Conservation (phyloP, 2,888 invertebrate genomes). For the Pseudolycoriella hygida region DNA sequence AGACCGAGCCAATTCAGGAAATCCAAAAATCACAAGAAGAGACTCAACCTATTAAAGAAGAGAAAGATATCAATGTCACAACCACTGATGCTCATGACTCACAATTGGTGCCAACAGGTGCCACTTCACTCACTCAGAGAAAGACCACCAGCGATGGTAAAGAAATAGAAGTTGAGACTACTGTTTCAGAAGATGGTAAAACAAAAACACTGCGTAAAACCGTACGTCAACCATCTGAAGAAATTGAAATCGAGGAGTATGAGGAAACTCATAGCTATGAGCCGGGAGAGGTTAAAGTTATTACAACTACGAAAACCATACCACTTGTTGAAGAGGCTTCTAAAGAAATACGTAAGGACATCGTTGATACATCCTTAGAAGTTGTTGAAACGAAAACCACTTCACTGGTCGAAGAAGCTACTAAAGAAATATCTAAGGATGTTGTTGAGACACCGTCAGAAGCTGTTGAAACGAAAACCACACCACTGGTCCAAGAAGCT, state of each 20-base stretch:
- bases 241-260: conserved; percentile 20
- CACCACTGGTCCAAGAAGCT: neutral
- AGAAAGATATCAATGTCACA: conserved; percentile 20
- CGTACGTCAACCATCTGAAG: conserved; percentile 19
- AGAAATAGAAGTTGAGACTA: conserved; percentile 17
- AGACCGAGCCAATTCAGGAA: no score
- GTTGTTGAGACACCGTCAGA: neutral
- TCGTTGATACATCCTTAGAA: neutral
- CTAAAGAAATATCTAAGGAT: no score
- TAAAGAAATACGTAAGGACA: no score
- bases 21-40: conserved; percentile 1
- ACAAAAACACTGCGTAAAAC: conserved; percentile 11
- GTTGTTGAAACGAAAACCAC: neutral
- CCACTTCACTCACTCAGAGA: no score
- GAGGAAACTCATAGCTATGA: conserved; percentile 6
- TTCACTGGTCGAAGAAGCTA: neutral
- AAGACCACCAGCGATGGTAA: neutral
- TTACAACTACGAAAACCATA: neutral
- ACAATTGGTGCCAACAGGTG: no score
- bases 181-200: conserved; percentile 23
- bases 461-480: neutral
- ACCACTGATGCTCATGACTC: neutral
- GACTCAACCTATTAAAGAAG: conserved; percentile 10
- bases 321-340: neutral
- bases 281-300: conserved; percentile 1